phyloP scores from a whole-genome alignment of 2,113 vertebrate genomes.

The Otolemur garnettii region DNA sequence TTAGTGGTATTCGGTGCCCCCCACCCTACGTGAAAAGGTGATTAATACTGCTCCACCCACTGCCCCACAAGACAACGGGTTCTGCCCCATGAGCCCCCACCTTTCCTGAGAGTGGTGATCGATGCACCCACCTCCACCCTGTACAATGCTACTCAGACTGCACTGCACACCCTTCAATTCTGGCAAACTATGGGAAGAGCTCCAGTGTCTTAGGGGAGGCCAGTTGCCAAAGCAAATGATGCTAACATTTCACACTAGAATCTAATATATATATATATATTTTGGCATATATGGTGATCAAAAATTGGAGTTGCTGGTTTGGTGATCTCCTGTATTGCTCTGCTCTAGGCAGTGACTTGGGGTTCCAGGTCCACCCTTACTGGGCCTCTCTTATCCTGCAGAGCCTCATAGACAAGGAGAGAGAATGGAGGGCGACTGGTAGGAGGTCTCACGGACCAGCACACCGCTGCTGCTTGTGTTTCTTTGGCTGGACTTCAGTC shows the following conservation, averaged over 20 bases:
- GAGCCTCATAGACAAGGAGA: background rate
- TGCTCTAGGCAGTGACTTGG: background rate
- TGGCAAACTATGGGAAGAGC: background rate
- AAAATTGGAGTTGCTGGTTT: background rate
- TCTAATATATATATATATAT: background rate
- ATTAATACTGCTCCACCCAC: background rate
- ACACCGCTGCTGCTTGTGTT: fast-evolving
- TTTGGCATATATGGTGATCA: background rate
- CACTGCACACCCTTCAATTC: too few relatives aligned
- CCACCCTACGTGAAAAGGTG: background rate
- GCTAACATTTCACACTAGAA: background rate
- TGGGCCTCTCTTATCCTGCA: background rate
- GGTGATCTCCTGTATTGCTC: background rate
- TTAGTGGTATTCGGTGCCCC: background rate
- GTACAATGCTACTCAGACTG: too few relatives aligned
- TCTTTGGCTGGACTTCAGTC: background rate
- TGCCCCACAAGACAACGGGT: fast-evolving
- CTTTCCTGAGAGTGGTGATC: background rate
- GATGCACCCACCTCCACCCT: background rate
- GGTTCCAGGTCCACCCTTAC: background rate
- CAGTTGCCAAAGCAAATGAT: background rate
- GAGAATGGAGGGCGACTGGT: background rate
- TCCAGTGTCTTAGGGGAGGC: background rate
- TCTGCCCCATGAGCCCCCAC: background rate
- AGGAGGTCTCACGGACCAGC: background rate